These are phyloP conservation scores for Dysmachus trigonus DNA, from an alignment of 2,888 invertebrate genomes.

Conservation along the genomic window DNA sequence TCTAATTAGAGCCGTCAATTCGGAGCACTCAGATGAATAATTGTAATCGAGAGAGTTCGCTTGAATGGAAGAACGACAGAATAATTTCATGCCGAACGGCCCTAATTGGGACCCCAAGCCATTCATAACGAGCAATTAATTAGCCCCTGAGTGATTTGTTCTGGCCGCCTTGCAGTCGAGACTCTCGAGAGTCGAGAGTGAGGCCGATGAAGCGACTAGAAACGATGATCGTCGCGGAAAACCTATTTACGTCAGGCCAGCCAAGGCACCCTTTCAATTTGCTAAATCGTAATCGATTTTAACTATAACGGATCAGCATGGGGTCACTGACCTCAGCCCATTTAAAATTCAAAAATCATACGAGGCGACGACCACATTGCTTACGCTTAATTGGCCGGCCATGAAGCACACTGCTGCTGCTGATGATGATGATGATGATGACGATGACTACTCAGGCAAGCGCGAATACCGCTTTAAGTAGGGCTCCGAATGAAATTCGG, in stretches of 20 bases:
- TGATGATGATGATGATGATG: neutral
- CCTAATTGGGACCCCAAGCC: neutral
- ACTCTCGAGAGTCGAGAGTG: too few relatives aligned
- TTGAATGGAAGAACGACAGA: neutral
- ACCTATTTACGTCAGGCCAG: neutral
- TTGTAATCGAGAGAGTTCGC: neutral
- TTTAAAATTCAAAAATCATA: neutral
- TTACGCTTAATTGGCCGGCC: neutral
- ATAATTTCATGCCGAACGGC: neutral
- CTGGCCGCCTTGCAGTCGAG: neutral
- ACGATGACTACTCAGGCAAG: neutral
- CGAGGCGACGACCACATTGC: neutral
- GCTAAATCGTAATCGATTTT: neutral
- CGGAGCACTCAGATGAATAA: neutral
- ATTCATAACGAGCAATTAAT: neutral
- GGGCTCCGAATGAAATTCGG: neutral
- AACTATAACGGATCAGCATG: neutral
- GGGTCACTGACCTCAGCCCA: neutral
- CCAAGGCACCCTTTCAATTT: neutral
- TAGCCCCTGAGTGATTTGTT: neutral
- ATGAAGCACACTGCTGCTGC: neutral
- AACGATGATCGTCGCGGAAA: neutral
- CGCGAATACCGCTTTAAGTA: neutral
- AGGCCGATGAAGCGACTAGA: neutral
- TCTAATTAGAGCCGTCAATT: conserved; percentile 11